Percentiles rank a stretch among this genome's conserved stretches.
These are phyloP conservation scores for Euura lappo DNA, from an alignment of 1,140 invertebrate genomes.

Conservation along the genomic window DNA sequence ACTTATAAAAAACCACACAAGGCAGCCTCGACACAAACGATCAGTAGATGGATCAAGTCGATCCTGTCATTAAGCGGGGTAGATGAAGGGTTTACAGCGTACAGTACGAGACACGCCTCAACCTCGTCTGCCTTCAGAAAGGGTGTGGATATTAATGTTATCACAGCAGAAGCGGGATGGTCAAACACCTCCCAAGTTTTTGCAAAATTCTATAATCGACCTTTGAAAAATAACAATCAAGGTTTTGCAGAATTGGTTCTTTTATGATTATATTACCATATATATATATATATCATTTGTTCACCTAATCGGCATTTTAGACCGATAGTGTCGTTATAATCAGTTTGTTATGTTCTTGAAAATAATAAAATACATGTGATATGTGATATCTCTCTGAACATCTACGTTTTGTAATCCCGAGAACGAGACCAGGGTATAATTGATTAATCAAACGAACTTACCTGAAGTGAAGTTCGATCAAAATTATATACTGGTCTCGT, in stretches of 20 bases:
- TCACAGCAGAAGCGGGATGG: constrained; percentile 17
- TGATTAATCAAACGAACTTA: no score
- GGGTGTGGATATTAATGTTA: constrained; percentile 9
- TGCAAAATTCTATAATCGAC: constrained; percentile 17
- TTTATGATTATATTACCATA: background rate
- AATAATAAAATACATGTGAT: no score
- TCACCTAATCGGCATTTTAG: no score
- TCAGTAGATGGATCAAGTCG: constrained; percentile 15
- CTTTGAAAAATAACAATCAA: constrained; percentile 13
- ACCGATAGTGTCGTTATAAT: no score
- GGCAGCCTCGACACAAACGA: constrained; percentile 9
- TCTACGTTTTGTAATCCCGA: background rate
- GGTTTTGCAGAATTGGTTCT: constrained; percentile 18
- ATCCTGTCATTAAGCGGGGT: constrained; percentile 9
- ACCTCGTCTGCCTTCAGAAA: constrained; percentile 11
- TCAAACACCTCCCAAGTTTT: constrained; percentile 13
- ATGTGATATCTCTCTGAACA: background rate
- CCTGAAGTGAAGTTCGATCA: no score
- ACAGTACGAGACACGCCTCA: constrained; percentile 13
- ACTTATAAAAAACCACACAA: constrained; percentile 18
- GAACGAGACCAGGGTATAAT: background rate
- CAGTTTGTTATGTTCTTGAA: no score
- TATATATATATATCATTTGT: background rate
- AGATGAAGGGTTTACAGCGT: constrained; percentile 16
- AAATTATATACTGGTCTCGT: no score